These are phyloP conservation scores for Eulemur albifrons DNA, from an alignment of 2,797 vertebrate species.

Conservation along the genomic window DNA sequence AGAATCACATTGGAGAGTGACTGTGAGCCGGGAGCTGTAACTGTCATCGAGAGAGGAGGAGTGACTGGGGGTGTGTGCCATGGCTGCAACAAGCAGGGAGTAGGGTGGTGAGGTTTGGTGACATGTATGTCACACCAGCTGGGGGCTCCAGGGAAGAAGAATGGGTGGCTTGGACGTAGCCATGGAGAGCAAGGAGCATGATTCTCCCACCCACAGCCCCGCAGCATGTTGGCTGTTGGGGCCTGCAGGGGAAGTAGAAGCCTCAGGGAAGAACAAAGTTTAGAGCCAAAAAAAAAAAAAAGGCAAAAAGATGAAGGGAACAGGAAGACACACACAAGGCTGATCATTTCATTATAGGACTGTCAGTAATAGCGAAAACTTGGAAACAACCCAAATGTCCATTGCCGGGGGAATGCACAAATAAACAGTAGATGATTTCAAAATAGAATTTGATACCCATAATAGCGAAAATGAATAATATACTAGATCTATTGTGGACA, in stretches of 20 bases:
- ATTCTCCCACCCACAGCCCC: too few species aligned
- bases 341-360: not conserved
- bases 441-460: not conserved
- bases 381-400: constrained; percentile 38
- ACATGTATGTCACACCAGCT: not conserved
- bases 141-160: not conserved
- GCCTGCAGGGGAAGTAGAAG: not conserved
- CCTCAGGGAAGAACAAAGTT: not conserved
- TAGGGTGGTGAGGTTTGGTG: not conserved
- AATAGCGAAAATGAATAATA: not conserved
- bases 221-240: rapidly evolving
- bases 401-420: not conserved
- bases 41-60: not conserved
- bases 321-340: not conserved
- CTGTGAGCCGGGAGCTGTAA: not conserved
- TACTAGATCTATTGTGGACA: rapidly evolving
- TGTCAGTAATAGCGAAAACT: not conserved
- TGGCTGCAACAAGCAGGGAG: not conserved
- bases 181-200: not conserved
- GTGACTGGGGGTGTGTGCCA: too few species aligned
- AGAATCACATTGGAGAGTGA: not conserved
- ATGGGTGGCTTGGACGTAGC: not conserved
- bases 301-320: not conserved
- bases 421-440: not conserved
- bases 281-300: not conserved